phyloP scores from a whole-genome alignment of 2,888 invertebrate genomes.

The Horisme vitalbata region DNA sequence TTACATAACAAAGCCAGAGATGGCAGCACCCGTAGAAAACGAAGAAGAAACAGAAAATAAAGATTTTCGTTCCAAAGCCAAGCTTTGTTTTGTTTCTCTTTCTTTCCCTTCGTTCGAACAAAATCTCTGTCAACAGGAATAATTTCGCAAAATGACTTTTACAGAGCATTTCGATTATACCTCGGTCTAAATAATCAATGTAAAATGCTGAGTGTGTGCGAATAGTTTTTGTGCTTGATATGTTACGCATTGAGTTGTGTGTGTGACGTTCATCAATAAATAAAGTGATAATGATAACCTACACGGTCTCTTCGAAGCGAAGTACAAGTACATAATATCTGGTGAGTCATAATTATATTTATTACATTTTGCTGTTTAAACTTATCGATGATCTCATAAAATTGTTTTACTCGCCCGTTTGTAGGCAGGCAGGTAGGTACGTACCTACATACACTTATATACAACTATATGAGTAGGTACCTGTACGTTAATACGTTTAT shows the following conservation, averaged over 20 bases:
- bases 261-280: constrained; percentile 70
- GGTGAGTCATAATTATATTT: constrained; percentile 84
- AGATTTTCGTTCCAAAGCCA: constrained; percentile 40
- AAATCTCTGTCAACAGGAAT: constrained; percentile 29
- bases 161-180: constrained; percentile 23
- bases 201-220: constrained; percentile 51
- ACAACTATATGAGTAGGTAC: background rate
- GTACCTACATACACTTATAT: background rate
- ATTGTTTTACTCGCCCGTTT: constrained; percentile 44
- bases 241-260: constrained; percentile 49
- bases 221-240: constrained; percentile 45
- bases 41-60: constrained; percentile 22
- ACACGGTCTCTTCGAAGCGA: constrained; percentile 72
- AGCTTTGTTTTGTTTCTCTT: constrained; percentile 63
- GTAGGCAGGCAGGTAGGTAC: background rate
- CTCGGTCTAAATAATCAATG: constrained; percentile 28
- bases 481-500: too few relatives aligned
- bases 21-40: constrained; percentile 54
- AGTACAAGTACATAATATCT: constrained; percentile 60
- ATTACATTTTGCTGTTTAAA: constrained; percentile 73
- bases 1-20: constrained; percentile 45
- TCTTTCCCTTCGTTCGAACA: constrained; percentile 43
- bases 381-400: constrained; percentile 80
- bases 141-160: constrained; percentile 9
- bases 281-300: constrained; percentile 75